Conservation (phyloP, 2,888 invertebrate genomes). For the Prosapia bicincta region DNA sequence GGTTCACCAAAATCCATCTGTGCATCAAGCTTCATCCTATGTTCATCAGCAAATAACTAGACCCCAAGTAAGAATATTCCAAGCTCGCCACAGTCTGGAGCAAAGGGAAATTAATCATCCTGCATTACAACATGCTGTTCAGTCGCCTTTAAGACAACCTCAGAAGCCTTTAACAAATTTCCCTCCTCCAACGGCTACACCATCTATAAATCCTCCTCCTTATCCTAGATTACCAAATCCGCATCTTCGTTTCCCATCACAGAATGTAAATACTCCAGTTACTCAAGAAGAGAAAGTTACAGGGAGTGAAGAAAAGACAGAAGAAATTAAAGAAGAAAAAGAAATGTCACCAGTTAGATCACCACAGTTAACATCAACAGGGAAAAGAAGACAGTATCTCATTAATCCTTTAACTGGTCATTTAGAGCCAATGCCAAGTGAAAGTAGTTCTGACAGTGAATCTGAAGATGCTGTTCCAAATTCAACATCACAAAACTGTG, state of each 20-base stretch:
- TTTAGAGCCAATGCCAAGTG: conserved; percentile 73
- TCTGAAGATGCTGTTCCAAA: conserved; percentile 45
- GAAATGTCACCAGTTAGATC: conserved; percentile 13
- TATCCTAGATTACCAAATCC: conserved; percentile 25
- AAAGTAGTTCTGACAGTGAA: conserved; percentile 61
- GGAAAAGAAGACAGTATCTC: conserved; percentile 73
- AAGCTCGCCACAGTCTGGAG: conserved; percentile 20
- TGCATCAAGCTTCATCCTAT: not conserved
- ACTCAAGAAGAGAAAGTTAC: conserved; percentile 23
- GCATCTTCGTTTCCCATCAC: conserved; percentile 21
- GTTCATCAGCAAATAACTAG: not conserved
- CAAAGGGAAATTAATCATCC: conserved; percentile 11
- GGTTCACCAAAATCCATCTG: conserved; percentile 7
- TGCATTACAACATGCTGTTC: conserved; percentile 19
- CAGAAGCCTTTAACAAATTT: conserved; percentile 19
- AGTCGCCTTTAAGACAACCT: conserved; percentile 14
- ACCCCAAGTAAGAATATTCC: conserved; percentile 21
- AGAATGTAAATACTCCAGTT: conserved; percentile 3
- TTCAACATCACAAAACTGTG: conserved; percentile 31
- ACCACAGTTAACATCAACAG: conserved; percentile 43
- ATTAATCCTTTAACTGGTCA: conserved; percentile 85
- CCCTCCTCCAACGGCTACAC: conserved; percentile 29
- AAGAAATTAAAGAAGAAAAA: conserved; percentile 22
- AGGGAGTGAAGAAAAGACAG: conserved; percentile 24
- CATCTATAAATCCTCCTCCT: conserved; percentile 23